These are phyloP conservation scores for Anas platyrhynchos DNA, from an alignment of 2,113 vertebrate species.

Conservation along the genomic window DNA sequence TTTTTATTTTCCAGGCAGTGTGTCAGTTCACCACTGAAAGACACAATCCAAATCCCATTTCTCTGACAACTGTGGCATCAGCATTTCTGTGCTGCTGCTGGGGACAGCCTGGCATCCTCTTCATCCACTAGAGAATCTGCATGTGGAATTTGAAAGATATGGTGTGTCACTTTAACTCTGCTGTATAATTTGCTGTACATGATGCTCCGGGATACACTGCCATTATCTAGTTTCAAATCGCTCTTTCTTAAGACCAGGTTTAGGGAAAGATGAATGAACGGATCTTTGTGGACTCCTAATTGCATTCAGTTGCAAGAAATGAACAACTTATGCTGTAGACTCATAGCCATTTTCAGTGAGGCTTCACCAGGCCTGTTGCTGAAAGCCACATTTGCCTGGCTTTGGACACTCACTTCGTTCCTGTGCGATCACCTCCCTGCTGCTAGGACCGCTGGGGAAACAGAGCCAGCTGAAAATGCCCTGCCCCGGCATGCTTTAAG, in stretches of 20 bases:
- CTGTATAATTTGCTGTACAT: neutral
- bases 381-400: neutral
- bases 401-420: neutral
- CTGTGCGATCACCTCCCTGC: neutral
- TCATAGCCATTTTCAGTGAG: neutral
- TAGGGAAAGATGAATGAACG: neutral
- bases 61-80: neutral
- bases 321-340: neutral
- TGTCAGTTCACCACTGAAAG: neutral
- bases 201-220: no score
- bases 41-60: neutral
- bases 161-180: neutral
- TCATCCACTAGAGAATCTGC: fast-evolving
- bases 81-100: neutral
- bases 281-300: neutral
- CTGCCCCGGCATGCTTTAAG: neutral
- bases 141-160: neutral
- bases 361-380: neutral
- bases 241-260: neutral
- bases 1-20: neutral
- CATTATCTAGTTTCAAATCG: neutral
- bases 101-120: neutral
- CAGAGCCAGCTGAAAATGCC: neutral
- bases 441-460: neutral
- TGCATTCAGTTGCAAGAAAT: neutral